Base-by-base conservation (phyloP, 2,888 invertebrate genomes). In the Cataglyphis livida region DNA sequence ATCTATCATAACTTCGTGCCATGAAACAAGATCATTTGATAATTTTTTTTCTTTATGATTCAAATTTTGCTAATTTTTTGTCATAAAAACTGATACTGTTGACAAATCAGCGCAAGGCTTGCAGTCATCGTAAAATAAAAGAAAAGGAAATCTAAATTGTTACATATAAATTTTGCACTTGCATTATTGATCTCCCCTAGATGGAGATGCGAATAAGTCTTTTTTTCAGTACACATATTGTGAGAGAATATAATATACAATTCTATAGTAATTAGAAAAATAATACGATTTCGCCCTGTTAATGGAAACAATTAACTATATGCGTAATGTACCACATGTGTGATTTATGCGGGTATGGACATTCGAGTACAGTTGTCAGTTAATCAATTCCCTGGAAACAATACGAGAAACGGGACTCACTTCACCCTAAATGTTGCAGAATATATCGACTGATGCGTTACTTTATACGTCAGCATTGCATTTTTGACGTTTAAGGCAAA, bases 211-310 rank as follows among this genome's bases (percentile, higher is more conserved):
- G 74, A 84, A 35, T 82, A 82, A 82, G 70, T 79, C 57, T 51
- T 83, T 70, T 54, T 59, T 66, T 48, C 82, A 65, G 82, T 82
- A 87, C 84, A 83, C 84, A 59, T 86, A 51, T 51, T 51, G 51
- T 84, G 48, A 86, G 73, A 85, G 64, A 79, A 84, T 51, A 51
- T 87, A 84, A 87, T 86, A 88, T 86, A 90, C 85, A 88, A 74
- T 82, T 85, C 87, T 90, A 90, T 91, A 90, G 84, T 92, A 92
- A 91, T 93, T 93, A 93, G 91, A 94, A 94, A 94, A 94, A 94
- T 94, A 94, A 94, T 93, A 94, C 92, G 91, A 89, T 91, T 91
- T 91, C 84, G 87, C 70, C 84, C 87, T 90, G 91, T 91, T 85
- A 89, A 91, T 93, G 91, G 92, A 92, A 93, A 93, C 88, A 93